A percentile compares a stretch with the other conserved stretches of the same genome.
phyloP scores from a whole-genome alignment of 1,140 invertebrate species.

The Neuroterus valhalla region DNA sequence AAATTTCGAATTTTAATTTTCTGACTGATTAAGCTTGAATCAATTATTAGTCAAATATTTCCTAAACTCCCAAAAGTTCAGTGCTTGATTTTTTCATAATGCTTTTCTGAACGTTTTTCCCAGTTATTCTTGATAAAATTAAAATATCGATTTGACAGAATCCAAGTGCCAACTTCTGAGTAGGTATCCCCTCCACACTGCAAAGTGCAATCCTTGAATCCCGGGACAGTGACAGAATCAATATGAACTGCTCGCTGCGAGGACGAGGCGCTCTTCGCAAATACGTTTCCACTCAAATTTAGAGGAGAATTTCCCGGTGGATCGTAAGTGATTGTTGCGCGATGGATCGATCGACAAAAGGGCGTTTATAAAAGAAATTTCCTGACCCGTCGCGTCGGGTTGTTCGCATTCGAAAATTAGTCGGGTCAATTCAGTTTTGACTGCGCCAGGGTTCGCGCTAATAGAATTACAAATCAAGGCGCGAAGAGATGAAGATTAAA shows the following conservation, averaged over 20 bases:
- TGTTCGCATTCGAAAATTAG: not conserved
- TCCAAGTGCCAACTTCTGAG: conserved; percentile 15
- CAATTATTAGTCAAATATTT: no score
- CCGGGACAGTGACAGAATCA: conserved; percentile 60
- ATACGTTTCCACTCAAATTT: conserved; percentile 17
- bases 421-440: not conserved
- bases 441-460: not conserved
- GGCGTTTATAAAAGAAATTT: not conserved
- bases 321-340: not conserved
- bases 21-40: no score
- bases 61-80: no score
- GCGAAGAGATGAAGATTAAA: conserved; percentile 8
- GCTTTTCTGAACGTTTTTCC: no score
- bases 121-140: conserved; percentile 32
- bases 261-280: conserved; percentile 43
- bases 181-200: conserved; percentile 50
- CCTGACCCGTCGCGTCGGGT: not conserved
- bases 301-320: not conserved
- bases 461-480: conserved; percentile 4
- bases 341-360: not conserved
- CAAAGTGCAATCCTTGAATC: conserved; percentile 44
- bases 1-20: no score
- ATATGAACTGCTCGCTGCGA: conserved; percentile 64
- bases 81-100: no score
- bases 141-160: conserved; percentile 46